Evolutionary conservation across 2,113 vertebrate genomes (phyloP), one percentile per base, ranked within the genome.

Genomic region (Chunga burmeisteri): DNA sequence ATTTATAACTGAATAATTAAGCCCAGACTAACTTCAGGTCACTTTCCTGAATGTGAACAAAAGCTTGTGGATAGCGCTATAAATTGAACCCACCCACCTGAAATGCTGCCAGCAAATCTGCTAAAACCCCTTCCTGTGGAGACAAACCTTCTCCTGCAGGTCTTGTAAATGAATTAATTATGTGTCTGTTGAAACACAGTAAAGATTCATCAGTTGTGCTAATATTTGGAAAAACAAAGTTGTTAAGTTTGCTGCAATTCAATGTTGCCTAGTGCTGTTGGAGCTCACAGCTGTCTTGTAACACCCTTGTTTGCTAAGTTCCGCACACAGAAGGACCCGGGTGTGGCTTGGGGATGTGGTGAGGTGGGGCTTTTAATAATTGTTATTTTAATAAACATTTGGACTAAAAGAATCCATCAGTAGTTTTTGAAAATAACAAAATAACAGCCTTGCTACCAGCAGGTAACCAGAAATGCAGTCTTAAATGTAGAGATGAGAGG

Each of bases 81-180:
- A 88, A 92, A 94, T 88, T 67, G 82, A 90, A 90, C 92, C 75
- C 82, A 59, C 79, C 86, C 82, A 93, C 80, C 91, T 91, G 91
- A 96, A 96, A 74, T 0, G 2, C 77, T 91, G 95, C 94, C 94
- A 97, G 66, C 75, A 96, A 83, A 94, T 95, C 90, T 94, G 86
- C 89, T 79, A 81, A 52, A 55, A 55, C 38, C 71, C 34, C 65
- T 90, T 96, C 72, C 78, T 88, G 50, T 72, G 73, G 95, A 92
- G 88, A 65, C 79, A 82, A 81, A 86, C 86, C 70, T 86, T 74
- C 96, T 79, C 86, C 95, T 84, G 94, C 94, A 90, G 90, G 80
- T 96, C 79, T 84, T 67, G 92, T 81, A 96, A 90, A 93, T 95
- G 80, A 85, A 72, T 95, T 93, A 95, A 93, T 96, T 94, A 91